A percentile compares a stretch with the other conserved stretches of the same genome.
Conservation (phyloP, 2,113 vertebrate genomes). For the Pachycephala philippinensis region DNA sequence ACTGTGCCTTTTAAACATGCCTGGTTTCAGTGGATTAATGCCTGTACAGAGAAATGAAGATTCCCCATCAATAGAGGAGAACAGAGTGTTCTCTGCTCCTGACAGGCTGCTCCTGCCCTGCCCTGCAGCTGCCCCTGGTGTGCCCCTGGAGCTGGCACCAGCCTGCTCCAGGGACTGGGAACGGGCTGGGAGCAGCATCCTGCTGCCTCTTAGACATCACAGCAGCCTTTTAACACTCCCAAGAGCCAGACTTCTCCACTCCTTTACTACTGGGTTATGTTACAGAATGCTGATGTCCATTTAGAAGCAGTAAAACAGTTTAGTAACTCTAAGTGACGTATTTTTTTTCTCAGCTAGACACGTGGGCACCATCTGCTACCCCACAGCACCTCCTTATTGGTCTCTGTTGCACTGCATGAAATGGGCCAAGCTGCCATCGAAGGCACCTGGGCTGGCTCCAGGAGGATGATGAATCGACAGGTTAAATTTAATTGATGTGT, state of each 20-base stretch:
- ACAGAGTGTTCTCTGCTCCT: background rate
- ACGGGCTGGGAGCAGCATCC: background rate
- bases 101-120: background rate
- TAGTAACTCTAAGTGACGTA: background rate
- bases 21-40: background rate
- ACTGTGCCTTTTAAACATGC: background rate
- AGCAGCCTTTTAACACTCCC: background rate
- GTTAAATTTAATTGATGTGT: slow-evolving; percentile 46
- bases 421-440: background rate
- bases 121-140: background rate
- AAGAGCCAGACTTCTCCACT: background rate
- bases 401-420: slow-evolving; percentile 16
- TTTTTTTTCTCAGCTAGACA: slow-evolving; percentile 41
- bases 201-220: background rate
- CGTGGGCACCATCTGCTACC: background rate
- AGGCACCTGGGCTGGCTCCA: slow-evolving; percentile 18
- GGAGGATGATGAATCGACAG: slow-evolving; percentile 13
- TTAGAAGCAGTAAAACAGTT: background rate
- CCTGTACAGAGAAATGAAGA: background rate
- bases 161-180: background rate
- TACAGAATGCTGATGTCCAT: background rate
- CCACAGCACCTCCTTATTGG: background rate
- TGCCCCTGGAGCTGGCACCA: background rate
- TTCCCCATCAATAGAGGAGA: background rate
- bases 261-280: background rate